A percentile compares a stretch with the other conserved stretches of the same genome.
Evolutionary conservation across 2,888 invertebrate genomes (phyloP).

Genomic region (Polyommatus iphigenia): DNA sequence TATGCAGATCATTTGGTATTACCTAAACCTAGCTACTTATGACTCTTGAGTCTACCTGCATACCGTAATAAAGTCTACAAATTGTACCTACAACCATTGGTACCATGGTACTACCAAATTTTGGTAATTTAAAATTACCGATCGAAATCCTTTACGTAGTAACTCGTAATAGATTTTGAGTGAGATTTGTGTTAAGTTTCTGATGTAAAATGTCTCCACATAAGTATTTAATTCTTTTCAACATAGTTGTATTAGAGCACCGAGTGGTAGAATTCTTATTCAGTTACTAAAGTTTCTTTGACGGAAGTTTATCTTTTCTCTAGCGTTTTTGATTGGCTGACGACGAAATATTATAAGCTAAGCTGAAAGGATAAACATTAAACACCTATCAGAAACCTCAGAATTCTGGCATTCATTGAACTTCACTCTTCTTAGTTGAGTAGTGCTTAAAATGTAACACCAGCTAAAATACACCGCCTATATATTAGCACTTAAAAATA

Average conservation of each 20-base stretch:
- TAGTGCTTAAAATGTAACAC: not conserved
- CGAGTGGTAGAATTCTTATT: not conserved
- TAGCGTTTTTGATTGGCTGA: not conserved
- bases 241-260: not conserved
- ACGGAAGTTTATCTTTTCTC: not conserved
- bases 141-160: conserved; percentile 2
- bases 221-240: conserved; percentile 30
- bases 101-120: not conserved
- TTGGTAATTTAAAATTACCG: not conserved
- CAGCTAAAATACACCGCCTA: not conserved
- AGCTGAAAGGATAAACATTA: not conserved
- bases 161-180: conserved; percentile 21
- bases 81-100: not conserved
- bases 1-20: too few species aligned
- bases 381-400: not conserved
- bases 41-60: too few species aligned
- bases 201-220: conserved; percentile 16
- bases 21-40: too few species aligned
- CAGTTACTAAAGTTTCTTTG: too few species aligned
- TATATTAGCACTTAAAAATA: not conserved
- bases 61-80: too few species aligned
- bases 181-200: conserved; percentile 28
- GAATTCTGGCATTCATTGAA: not conserved
- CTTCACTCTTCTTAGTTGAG: not conserved
- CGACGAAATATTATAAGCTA: too few species aligned